A percentile compares a stretch with the other conserved stretches of the same genome.
Conservation (phyloP, 2,888 invertebrate genomes). For the Amphipoea lucens region DNA sequence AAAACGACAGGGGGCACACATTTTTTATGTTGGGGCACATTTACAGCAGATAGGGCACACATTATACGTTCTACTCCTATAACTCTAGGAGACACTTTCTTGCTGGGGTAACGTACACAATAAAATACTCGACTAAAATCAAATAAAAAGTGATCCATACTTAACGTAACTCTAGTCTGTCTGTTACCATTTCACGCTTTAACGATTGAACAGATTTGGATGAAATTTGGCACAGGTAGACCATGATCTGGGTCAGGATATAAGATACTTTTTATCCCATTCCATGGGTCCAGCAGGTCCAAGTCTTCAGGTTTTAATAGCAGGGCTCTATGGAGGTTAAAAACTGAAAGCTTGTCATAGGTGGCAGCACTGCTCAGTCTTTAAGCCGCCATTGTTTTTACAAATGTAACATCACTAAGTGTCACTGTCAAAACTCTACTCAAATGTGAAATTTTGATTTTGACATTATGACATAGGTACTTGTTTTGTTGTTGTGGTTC, state of each 20-base stretch:
- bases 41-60: too few relatives aligned
- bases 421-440: not conserved
- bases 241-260: not conserved
- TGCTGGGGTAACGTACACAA: too few relatives aligned
- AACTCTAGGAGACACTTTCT: too few relatives aligned
- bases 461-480: not conserved
- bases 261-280: not conserved
- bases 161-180: not conserved
- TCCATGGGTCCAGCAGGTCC: not conserved
- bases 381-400: not conserved
- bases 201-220: not conserved
- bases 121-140: slow-evolving; percentile 31
- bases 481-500: not conserved
- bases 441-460: not conserved
- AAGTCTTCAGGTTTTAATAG: not conserved
- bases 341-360: not conserved
- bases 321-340: not conserved
- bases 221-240: not conserved
- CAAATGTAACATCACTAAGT: not conserved
- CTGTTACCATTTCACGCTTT: not conserved
- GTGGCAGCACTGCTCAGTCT: not conserved
- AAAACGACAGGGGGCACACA: too few relatives aligned
- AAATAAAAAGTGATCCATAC: not conserved
- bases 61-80: too few relatives aligned
- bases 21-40: too few relatives aligned